Percentiles rank a stretch among this genome's conserved stretches.
Conservation (phyloP, 53 echinoderm and acorn worm genomes). For the Actinopyga echinites region DNA sequence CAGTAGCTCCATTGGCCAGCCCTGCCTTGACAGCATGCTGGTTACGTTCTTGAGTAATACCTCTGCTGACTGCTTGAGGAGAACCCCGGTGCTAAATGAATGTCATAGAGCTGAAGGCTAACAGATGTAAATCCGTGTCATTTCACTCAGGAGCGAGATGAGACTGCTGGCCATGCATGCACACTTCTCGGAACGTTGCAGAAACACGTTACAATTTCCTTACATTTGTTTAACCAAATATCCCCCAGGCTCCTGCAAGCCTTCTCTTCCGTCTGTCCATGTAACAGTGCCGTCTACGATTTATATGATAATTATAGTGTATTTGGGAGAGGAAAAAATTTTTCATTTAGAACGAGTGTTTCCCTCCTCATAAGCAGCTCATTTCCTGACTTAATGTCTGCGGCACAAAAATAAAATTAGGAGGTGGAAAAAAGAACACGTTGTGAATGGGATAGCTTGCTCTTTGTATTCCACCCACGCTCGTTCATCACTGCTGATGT, state of each 20-base stretch:
- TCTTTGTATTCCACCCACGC: not conserved
- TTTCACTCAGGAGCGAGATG: not conserved
- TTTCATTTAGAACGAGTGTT: not conserved
- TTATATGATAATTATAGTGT: not conserved
- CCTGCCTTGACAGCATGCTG: too few relatives aligned
- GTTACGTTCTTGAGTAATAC: too few relatives aligned
- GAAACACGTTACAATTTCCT: slow-evolving; percentile 6
- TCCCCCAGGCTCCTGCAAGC: not conserved
- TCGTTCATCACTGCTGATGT: not conserved
- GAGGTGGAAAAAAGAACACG: slow-evolving; percentile 12
- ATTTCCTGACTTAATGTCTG: slow-evolving; percentile 25
- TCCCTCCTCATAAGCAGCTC: slow-evolving; percentile 7
- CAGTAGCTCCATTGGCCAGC: too few relatives aligned
- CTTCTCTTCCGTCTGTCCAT: too few relatives aligned
- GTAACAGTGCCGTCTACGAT: too few relatives aligned
- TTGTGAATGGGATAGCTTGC: not conserved
- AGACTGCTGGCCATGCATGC: not conserved
- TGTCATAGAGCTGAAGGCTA: too few relatives aligned
- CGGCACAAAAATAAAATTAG: slow-evolving; percentile 20
- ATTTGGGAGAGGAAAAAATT: not conserved
- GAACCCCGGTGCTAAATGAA: too few relatives aligned
- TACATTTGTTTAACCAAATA: slow-evolving; percentile 10
- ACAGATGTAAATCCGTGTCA: not conserved
- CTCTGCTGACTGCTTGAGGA: too few relatives aligned
- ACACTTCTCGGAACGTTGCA: not conserved